phyloP scores from a whole-genome alignment of 2,797 vertebrate genomes.

The Pachyuromys duprasi region DNA sequence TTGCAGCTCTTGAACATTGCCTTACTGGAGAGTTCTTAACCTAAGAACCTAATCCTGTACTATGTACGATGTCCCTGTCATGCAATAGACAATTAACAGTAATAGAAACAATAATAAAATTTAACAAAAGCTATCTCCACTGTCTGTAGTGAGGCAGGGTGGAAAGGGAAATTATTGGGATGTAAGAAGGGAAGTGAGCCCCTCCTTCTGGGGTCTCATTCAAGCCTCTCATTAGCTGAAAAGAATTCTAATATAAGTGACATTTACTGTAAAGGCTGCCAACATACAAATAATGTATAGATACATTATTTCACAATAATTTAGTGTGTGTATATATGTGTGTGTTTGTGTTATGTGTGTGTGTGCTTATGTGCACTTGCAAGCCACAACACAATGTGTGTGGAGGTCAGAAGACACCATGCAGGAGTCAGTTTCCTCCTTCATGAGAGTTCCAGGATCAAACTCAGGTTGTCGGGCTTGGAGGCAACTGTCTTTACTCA shows the following conservation, averaged over 20 bases:
- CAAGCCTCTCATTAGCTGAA: not conserved
- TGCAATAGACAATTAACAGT: not conserved
- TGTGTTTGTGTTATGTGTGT: no score
- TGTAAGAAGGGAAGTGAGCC: not conserved
- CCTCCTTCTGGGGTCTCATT: not conserved
- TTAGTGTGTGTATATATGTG: not conserved
- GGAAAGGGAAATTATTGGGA: not conserved
- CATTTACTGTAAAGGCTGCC: not conserved
- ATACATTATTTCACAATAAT: not conserved
- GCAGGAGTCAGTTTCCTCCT: no score
- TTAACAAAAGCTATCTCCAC: not conserved
- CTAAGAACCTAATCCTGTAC: not conserved
- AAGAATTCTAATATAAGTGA: not conserved
- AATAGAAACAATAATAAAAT: not conserved
- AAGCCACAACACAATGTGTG: not conserved
- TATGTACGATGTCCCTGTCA: no score
- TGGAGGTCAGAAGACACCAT: not conserved
- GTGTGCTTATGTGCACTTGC: no score
- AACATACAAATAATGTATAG: not conserved
- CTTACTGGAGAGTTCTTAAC: not conserved
- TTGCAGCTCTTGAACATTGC: conserved; percentile 28
- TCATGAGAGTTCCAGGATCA: no score
- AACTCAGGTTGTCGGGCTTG: no score
- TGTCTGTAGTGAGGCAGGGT: not conserved
- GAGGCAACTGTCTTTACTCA: no score